Percentiles rank a stretch among this genome's conserved stretches.
These are phyloP conservation scores for Gastrophryne carolinensis DNA, from an alignment of 2,797 vertebrate genomes.

Conservation along the genomic window DNA sequence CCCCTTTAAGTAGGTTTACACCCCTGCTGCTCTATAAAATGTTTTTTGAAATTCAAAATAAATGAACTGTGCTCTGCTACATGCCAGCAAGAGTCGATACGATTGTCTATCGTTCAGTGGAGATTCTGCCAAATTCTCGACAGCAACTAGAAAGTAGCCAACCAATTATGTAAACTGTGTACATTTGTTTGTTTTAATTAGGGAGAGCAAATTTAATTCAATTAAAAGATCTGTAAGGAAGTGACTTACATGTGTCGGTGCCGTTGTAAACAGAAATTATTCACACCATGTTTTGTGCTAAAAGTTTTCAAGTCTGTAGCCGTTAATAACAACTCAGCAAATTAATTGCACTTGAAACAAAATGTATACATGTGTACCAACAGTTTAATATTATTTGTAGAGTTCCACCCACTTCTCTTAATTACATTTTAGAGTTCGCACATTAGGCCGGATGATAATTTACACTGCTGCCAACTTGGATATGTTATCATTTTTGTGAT, in stretches of 20 bases:
- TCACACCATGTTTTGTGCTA: conserved; percentile 16
- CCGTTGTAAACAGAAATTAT: conserved; percentile 2
- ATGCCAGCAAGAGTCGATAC: not conserved
- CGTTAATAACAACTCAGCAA: conserved; percentile 47
- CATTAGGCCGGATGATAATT: conserved; percentile 47
- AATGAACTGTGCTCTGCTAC: not conserved
- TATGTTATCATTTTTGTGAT: conserved; percentile 37
- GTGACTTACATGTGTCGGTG: not conserved
- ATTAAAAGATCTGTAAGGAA: conserved; percentile 3
- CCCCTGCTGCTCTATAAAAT: too few relatives aligned
- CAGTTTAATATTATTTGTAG: conserved; percentile 48
- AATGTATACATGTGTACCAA: conserved; percentile 51
- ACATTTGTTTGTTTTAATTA: conserved; percentile 20
- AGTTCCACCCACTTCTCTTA: conserved; percentile 42
- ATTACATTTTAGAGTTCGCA: conserved; percentile 48
- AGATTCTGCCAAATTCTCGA: not conserved
- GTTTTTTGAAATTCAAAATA: too few relatives aligned
- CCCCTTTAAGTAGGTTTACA: too few relatives aligned
- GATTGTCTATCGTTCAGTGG: not conserved
- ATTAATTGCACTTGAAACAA: conserved; percentile 41
- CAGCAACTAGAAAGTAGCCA: not conserved
- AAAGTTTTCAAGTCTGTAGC: conserved; percentile 19
- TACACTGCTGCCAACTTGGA: conserved; percentile 44
- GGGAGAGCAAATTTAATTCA: conserved; percentile 9
- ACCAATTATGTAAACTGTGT: conserved; percentile 15